These are phyloP conservation scores for Carettochelys insculpta DNA, from an alignment of 2,113 vertebrate species.

Conservation along the genomic window DNA sequence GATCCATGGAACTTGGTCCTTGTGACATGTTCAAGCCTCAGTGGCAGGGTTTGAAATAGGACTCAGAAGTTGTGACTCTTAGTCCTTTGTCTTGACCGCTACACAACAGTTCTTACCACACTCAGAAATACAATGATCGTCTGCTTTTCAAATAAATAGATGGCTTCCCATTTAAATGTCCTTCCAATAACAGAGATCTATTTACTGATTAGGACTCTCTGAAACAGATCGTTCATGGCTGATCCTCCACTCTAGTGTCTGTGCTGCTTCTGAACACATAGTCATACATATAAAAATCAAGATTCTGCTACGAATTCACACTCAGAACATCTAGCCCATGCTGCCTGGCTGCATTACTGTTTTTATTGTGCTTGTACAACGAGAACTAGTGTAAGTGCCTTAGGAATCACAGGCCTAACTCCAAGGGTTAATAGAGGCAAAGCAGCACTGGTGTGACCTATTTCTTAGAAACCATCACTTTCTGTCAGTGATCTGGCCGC, in stretches of 20 bases:
- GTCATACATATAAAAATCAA: background rate
- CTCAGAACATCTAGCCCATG: background rate
- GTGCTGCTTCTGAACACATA: background rate
- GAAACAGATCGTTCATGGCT: background rate
- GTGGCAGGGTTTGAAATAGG: background rate
- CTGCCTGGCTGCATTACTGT: too few relatives aligned
- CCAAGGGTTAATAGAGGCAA: too few relatives aligned
- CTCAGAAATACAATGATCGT: background rate
- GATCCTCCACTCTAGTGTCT: background rate
- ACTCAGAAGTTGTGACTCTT: background rate
- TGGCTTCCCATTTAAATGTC: too few relatives aligned
- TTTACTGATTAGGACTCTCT: background rate
- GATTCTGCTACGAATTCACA: background rate
- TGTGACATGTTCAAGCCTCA: background rate
- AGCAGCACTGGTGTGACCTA: too few relatives aligned
- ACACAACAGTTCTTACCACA: background rate
- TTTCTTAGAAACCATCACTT: too few relatives aligned
- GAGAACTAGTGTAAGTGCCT: too few relatives aligned
- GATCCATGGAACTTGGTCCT: background rate
- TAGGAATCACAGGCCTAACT: too few relatives aligned
- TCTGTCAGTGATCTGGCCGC: too few relatives aligned
- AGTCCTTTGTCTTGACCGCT: background rate
- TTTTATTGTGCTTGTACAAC: too few relatives aligned
- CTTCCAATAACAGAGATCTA: background rate
- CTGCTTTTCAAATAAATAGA: background rate